Percentiles rank a stretch among this genome's conserved stretches.
Evolutionary conservation across 2,888 invertebrate genomes (phyloP).

Genomic region (Ctena decussata): DNA sequence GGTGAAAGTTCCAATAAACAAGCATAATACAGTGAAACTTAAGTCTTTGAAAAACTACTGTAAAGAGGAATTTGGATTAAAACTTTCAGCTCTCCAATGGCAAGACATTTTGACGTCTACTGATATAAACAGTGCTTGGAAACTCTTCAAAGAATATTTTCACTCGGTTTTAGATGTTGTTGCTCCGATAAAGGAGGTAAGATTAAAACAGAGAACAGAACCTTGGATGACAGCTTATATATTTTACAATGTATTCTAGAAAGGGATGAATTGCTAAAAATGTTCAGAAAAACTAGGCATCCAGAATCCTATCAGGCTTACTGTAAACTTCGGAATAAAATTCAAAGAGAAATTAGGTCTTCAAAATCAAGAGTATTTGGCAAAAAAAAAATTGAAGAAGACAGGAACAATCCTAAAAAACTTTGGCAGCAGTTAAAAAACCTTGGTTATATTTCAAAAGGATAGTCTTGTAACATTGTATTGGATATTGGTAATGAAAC

Average conservation of each 20-base stretch:
- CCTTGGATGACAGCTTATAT: background rate
- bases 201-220: background rate
- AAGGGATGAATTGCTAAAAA: background rate
- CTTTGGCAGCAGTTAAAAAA: background rate
- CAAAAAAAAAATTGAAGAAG: background rate
- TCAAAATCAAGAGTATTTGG: background rate
- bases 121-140: too few species aligned
- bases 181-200: background rate
- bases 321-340: background rate
- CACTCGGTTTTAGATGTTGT: background rate
- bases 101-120: too few species aligned
- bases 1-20: too few species aligned
- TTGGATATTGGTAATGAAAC: background rate
- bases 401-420: background rate
- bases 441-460: background rate
- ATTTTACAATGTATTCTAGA: background rate
- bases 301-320: background rate
- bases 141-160: background rate
- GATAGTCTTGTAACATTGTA: background rate
- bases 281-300: background rate
- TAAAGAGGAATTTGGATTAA: too few species aligned
- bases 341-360: background rate
- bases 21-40: too few species aligned
- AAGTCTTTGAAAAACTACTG: too few species aligned
- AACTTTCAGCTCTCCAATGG: too few species aligned